Base-by-base conservation (phyloP, 2,888 invertebrate species). In the Caenorhabditis sp. region DNA sequence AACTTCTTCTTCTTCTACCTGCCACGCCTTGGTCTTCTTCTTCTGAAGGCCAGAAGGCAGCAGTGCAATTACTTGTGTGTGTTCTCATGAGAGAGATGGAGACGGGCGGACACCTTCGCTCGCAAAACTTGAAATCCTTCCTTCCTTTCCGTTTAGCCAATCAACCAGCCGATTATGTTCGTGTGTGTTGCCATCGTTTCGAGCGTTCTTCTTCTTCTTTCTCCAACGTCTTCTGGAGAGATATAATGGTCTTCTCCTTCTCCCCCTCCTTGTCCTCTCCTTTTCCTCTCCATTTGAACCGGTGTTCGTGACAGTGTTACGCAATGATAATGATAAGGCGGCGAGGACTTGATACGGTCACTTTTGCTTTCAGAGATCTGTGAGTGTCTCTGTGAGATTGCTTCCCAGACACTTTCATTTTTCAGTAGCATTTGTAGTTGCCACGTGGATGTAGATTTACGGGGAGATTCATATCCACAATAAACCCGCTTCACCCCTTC, bases 131-230 rank as follows among this genome's bases (percentile, higher is more conserved):
- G 72, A 72, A 72, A 72, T 62, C 13, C 71, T n/a, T 62, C 64
- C 65, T 65, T 62, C 13, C 71, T n/a, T 62, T 72, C 65, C 74
- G 74, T 74, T 74, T 74, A 74, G 74, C 74, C 74, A 74, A 74
- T 74, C 74, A 74, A 65, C 74, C 65, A 60, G 55, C 62, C 71
- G 71, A 72, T 72, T 72, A 72, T 67, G 74, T 72, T 62, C 64
- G 32, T 32, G 32, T 9, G 40, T 40, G 40, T 67, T 74, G 65
- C 74, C 60, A 47, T 47, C 35, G 18, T 64, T 64, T 51, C 69
- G 35, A 69, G n/a, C 71, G 44, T 50, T 28, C 40, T 11, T 35
- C 47, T 18, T 58, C n/a, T 55, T 44, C 24, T 37, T 51, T 40
- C 53, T 51, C n/a, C 24, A 47, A 32, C 32, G 4, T 24, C 65